These are phyloP conservation scores for Chrysoperla carnea DNA, from an alignment of 1,140 invertebrate species.

Conservation along the genomic window DNA sequence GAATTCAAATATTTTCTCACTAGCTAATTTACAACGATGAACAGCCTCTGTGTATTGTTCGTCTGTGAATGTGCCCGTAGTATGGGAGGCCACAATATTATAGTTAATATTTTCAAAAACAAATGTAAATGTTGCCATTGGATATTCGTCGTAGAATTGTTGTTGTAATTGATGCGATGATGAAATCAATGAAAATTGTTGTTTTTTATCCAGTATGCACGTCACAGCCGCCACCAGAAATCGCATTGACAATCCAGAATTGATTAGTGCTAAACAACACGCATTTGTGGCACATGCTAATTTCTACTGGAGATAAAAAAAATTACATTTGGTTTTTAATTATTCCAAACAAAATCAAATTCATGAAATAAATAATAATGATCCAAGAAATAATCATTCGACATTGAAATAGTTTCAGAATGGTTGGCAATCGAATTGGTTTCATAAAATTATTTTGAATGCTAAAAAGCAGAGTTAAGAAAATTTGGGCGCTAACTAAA, in stretches of 20 bases:
- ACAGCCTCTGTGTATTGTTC: slow-evolving; percentile 42
- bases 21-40: slow-evolving; percentile 39
- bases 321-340: not conserved
- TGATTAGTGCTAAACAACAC: slow-evolving; percentile 58
- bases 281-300: slow-evolving; percentile 69
- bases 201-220: slow-evolving; percentile 45
- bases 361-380: not conserved
- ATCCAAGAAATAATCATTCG: not conserved
- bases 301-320: slow-evolving; percentile 27
- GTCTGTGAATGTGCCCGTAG: slow-evolving; percentile 44
- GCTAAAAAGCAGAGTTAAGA: no score
- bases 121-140: slow-evolving; percentile 41
- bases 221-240: slow-evolving; percentile 59
- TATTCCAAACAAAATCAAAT: not conserved
- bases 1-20: slow-evolving; percentile 48
- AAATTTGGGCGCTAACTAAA: not conserved
- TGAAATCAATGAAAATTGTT: slow-evolving; percentile 49
- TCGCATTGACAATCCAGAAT: slow-evolving; percentile 63
- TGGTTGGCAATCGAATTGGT: no score
- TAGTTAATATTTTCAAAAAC: slow-evolving; percentile 51
- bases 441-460: no score
- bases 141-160: slow-evolving; percentile 18
- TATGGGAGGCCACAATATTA: slow-evolving; percentile 41
- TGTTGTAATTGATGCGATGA: slow-evolving; percentile 18
- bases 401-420: no score